Evolutionary conservation across 1,140 invertebrate genomes (phyloP).

Genomic region (Diorhabda carinulata): DNA sequence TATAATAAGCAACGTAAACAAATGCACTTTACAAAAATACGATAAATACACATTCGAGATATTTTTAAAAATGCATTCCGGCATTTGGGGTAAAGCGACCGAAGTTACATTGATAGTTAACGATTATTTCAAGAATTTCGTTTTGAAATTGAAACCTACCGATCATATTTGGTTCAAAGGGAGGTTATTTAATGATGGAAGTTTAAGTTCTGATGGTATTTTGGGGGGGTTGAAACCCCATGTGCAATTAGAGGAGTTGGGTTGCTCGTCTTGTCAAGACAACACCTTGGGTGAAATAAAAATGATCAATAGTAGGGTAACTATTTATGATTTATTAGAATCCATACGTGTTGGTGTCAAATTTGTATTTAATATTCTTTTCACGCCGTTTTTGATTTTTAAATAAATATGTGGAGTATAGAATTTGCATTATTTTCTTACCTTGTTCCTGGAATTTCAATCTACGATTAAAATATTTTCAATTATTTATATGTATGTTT

Average conservation of each 20-base stretch:
- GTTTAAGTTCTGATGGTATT: constrained; percentile 45
- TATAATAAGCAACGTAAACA: constrained; percentile 52
- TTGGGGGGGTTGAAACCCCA: constrained; percentile 56
- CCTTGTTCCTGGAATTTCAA: too few species aligned
- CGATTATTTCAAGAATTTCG: constrained; percentile 68
- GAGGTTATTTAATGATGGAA: constrained; percentile 46
- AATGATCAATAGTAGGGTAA: constrained; percentile 46
- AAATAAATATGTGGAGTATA: constrained; percentile 49
- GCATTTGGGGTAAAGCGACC: constrained; percentile 58
- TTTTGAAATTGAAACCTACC: constrained; percentile 57
- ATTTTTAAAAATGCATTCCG: constrained; percentile 62
- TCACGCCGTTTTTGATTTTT: constrained; percentile 71
- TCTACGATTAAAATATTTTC: too few species aligned
- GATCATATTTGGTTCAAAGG: constrained; percentile 73
- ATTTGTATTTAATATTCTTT: constrained; percentile 68
- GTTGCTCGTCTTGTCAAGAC: constrained; percentile 63
- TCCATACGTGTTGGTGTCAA: constrained; percentile 63
- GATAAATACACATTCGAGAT: constrained; percentile 62
- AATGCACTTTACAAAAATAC: constrained; percentile 66
- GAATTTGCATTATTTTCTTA: too few species aligned
- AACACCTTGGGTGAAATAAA: constrained; percentile 53
- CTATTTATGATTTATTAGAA: constrained; percentile 52
- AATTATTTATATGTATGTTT: too few species aligned
- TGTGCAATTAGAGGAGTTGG: constrained; percentile 60
- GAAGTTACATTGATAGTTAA: constrained; percentile 59